Evolutionary conservation across 2,113 vertebrate species (phyloP), one percentile per base, ranked within the genome.

Genomic region (Rhadina sibilatrix): DNA sequence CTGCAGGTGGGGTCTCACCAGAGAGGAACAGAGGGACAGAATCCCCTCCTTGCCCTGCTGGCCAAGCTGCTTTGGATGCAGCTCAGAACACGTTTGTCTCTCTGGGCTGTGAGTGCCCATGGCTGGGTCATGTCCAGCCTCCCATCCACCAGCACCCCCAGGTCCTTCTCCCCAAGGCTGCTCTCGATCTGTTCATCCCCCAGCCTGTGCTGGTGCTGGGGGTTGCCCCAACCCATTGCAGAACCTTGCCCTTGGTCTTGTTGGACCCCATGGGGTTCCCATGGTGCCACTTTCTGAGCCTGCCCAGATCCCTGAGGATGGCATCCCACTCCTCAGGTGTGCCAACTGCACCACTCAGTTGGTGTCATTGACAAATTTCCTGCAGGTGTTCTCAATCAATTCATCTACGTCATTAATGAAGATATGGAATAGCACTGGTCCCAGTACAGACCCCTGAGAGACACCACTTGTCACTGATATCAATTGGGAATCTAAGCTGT

Each of bases 101-200:
- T 44, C 53, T 37, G 53, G 17, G 53, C 83, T 86, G 24, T 20
- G 18, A 68, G 27, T 38, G 27, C 47, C 0, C 64, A 38, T 11
- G 4, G 19, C 38, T 30, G n/a, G 47, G 12, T 30, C 47, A 40
- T 40, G 20, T 47, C 56, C 65, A 54, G n/a, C 24, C 40, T 63
- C 40, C 3, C 44, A n/a, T 6, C 20, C 49, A 63, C 15, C 56
- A 25, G 56, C 47, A 63, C 5, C 10, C 10, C 24, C 23, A 35
- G 4, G 12, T 21, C 20, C n/a, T 70, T 53, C 56, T 87, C 2
- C 1, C 2, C 47, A 53, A 1, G 28, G 33, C 54, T 87, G 38
- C 28, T 46, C 46, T 46, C 0, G 0, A 28, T 46, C 38, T 47
- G 5, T 11, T 11, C n/a, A 40, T 21, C 5, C 20, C 2, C 10